Evolutionary conservation across 2,113 vertebrate genomes (phyloP).

Genomic region (Cyanoramphus novaezelandiae): DNA sequence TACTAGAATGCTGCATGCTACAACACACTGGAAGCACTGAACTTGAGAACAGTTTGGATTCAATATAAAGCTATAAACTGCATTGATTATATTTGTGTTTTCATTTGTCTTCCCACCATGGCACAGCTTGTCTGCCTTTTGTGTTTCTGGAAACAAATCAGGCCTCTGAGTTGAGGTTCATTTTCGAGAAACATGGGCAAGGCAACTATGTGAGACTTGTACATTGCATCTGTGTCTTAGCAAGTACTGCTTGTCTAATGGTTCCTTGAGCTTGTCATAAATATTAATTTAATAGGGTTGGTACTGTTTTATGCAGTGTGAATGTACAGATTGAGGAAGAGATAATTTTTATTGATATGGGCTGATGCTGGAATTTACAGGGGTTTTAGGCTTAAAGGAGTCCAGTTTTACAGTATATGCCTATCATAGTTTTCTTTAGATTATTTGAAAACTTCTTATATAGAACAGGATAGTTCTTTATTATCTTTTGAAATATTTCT

Average conservation of each 20-base stretch:
- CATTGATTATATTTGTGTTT: neutral
- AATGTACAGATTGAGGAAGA: conserved; percentile 37
- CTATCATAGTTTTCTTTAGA: neutral
- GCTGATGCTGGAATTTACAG: neutral
- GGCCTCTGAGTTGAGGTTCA: neutral
- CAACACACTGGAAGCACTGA: neutral
- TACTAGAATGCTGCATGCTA: neutral
- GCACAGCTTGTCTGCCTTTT: neutral
- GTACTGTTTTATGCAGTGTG: conserved; percentile 4
- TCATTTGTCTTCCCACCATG: neutral
- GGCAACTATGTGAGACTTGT: neutral
- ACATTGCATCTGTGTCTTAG: neutral
- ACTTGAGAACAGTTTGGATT: neutral
- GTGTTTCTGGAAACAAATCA: neutral
- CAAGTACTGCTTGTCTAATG: conserved; percentile 5
- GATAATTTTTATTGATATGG: conserved; percentile 2
- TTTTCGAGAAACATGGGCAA: neutral
- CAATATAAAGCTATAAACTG: neutral
- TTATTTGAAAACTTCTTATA: neutral
- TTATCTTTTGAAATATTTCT: neutral
- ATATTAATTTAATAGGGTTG: conserved; percentile 36
- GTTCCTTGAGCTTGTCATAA: conserved; percentile 18
- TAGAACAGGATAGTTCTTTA: neutral
- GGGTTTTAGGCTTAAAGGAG: neutral
- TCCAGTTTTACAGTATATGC: neutral